Evolutionary conservation across 2,113 vertebrate genomes (phyloP).

Genomic region (Perca schrenkii): DNA sequence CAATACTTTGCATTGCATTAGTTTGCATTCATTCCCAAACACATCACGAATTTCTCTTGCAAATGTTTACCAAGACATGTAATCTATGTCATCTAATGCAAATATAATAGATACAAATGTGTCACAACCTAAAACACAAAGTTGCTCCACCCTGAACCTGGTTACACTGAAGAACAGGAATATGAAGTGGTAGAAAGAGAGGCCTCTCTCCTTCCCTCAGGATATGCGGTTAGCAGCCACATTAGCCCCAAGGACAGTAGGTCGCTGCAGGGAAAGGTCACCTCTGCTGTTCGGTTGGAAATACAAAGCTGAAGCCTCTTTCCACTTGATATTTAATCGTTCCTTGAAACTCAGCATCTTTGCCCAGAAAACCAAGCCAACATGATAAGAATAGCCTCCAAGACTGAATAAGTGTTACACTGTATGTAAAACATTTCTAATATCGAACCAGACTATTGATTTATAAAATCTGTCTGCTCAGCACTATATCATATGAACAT

Average conservation of each 20-base stretch:
- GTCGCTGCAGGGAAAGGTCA: slow-evolving; percentile 60
- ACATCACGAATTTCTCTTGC: neutral
- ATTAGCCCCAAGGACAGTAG: slow-evolving; percentile 49
- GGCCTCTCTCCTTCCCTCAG: neutral
- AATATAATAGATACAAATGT: neutral
- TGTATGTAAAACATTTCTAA: neutral
- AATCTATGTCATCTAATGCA: neutral
- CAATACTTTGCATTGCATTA: neutral
- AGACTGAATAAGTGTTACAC: slow-evolving; percentile 15
- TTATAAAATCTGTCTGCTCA: slow-evolving; percentile 11
- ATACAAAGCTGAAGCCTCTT: slow-evolving; percentile 29
- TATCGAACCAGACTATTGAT: slow-evolving; percentile 38
- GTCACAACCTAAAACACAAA: neutral
- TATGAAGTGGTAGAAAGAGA: slow-evolving; percentile 1
- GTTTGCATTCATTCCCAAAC: neutral
- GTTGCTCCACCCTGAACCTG: neutral
- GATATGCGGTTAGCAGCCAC: slow-evolving; percentile 40
- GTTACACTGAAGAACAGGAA: slow-evolving; percentile 22
- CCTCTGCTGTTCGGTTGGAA: slow-evolving; percentile 43
- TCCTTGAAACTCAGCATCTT: slow-evolving; percentile 17
- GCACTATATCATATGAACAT: slow-evolving; percentile 3
- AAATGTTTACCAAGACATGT: slow-evolving; percentile 11
- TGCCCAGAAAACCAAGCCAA: slow-evolving; percentile 30
- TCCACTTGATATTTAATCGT: slow-evolving; percentile 45
- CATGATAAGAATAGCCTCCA: slow-evolving; percentile 42